Conservation (phyloP, 23 tunicate genomes). For the Ciona savignyi region DNA sequence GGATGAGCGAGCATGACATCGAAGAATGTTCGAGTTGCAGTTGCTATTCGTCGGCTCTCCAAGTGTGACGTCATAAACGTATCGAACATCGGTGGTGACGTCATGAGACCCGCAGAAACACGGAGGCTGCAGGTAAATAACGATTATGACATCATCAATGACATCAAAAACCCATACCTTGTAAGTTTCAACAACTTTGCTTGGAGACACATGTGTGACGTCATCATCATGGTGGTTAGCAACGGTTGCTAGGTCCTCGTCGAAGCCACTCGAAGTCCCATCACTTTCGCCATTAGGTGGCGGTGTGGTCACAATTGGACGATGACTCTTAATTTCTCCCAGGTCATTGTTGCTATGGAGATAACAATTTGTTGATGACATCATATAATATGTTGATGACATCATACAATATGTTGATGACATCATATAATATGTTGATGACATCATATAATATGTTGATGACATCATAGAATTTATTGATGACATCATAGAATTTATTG, state of each 20-base stretch:
- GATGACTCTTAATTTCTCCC: neutral
- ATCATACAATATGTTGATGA: neutral
- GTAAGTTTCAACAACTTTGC: conserved; percentile 18
- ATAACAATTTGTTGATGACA: neutral
- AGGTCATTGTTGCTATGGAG: neutral
- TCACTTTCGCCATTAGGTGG: conserved; percentile 20
- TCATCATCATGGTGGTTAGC: neutral
- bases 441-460: neutral
- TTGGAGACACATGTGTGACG: conserved; percentile 5
- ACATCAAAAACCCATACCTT: conserved; percentile 8
- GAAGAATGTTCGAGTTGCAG: neutral
- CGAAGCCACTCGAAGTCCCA: conserved; percentile 71
- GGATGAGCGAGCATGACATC: too few relatives aligned
- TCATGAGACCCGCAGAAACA: neutral
- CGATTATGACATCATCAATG: neutral
- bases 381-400: too few relatives aligned
- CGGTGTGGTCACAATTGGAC: neutral
- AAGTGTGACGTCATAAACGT: conserved; percentile 27
- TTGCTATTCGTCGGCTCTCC: neutral
- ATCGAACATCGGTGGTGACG: neutral
- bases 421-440: neutral
- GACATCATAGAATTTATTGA: neutral
- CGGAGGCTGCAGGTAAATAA: neutral
- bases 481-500: neutral
- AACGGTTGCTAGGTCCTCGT: conserved; percentile 22